Evolutionary conservation across 92 coral and sea anemone genomes (phyloP).

Genomic region (Palythoa grandis): DNA sequence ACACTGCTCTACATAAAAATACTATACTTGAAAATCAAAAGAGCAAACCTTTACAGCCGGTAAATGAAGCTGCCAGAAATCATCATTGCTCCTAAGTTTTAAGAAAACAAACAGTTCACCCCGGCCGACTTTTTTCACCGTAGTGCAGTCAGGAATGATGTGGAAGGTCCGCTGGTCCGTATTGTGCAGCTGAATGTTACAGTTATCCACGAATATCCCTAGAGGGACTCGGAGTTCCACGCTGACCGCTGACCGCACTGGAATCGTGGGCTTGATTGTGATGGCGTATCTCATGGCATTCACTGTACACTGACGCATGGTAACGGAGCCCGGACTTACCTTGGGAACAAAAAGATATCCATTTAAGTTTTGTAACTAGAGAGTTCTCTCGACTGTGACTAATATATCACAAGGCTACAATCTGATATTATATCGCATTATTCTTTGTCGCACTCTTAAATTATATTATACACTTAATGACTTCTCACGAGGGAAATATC

Average conservation of each 20-base stretch:
- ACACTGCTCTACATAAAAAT: too few relatives aligned
- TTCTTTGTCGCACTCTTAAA: too few relatives aligned
- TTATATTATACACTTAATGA: too few relatives aligned
- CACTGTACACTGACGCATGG: background rate
- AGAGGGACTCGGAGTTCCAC: conserved; percentile 24
- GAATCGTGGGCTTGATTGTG: conserved; percentile 22
- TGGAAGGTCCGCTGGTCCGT: background rate
- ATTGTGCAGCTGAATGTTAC: conserved; percentile 18
- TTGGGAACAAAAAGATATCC: background rate
- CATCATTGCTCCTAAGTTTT: background rate
- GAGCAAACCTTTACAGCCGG: conserved; percentile 19
- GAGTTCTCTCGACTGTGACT: too few relatives aligned
- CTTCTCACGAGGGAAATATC: too few relatives aligned
- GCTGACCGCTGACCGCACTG: conserved; percentile 14
- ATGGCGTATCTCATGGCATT: background rate
- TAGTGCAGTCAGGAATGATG: conserved; percentile 19
- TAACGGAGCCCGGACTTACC: conserved; percentile 15
- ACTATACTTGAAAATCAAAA: too few relatives aligned
- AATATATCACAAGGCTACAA: too few relatives aligned
- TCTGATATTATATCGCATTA: too few relatives aligned
- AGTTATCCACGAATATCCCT: conserved; percentile 31
- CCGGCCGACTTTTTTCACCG: background rate
- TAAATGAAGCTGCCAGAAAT: conserved; percentile 26
- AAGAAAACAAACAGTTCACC: background rate
- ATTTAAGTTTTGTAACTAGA: too few relatives aligned